A percentile compares a stretch with the other conserved stretches of the same genome.
phyloP scores from a whole-genome alignment of 2,113 vertebrate genomes.

The Calyptomena viridis region DNA sequence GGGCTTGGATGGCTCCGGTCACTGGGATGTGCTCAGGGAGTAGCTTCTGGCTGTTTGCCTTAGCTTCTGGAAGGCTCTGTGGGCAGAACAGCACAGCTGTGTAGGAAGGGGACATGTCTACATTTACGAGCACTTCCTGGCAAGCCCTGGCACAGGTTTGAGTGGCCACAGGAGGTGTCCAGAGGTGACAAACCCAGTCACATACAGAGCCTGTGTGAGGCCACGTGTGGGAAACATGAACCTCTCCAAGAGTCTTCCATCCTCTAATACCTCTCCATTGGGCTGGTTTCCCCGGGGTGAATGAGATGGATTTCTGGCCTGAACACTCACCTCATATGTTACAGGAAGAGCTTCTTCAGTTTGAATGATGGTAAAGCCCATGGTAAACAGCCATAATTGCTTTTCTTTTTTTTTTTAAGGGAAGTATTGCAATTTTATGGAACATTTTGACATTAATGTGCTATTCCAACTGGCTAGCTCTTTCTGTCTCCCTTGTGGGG shows the following conservation, averaged over 20 bases:
- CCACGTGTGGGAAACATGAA: accelerated
- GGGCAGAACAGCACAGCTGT: accelerated
- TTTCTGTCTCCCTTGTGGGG: background rate
- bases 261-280: background rate
- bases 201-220: background rate
- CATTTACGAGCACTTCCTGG: accelerated
- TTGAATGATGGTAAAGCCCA: background rate
- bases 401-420: background rate
- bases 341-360: background rate
- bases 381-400: background rate
- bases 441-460: background rate
- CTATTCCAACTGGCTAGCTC: background rate
- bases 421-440: background rate
- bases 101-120: background rate
- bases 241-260: background rate
- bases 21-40: background rate
- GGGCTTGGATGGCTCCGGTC: background rate
- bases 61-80: background rate
- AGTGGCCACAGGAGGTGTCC: background rate
- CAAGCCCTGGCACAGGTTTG: background rate
- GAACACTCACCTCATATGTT: background rate
- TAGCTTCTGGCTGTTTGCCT: background rate
- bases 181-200: background rate
- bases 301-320: background rate
- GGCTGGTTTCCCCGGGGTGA: background rate